Conservation (phyloP, 2,888 invertebrate genomes). For the Dioctria rufipes region DNA sequence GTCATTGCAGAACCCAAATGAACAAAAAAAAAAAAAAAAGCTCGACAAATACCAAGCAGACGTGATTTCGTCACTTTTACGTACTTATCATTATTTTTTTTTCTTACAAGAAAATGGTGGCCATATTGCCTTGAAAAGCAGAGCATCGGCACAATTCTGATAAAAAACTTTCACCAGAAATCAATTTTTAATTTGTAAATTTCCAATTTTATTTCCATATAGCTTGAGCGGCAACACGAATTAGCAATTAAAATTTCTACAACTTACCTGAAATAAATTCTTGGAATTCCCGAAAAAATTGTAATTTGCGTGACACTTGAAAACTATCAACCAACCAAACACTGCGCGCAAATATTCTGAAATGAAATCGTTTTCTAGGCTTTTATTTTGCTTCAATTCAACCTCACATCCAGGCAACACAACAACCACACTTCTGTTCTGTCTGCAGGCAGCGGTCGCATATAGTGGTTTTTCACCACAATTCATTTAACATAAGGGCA, state of each 20-base stretch:
- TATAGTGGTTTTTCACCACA: slow-evolving; percentile 29
- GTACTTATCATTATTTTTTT: neutral
- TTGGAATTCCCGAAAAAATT: slow-evolving; percentile 31
- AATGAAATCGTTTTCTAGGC: slow-evolving; percentile 53
- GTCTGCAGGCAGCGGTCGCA: neutral
- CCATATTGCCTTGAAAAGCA: slow-evolving; percentile 56
- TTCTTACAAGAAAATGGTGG: slow-evolving; percentile 31
- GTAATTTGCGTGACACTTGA: slow-evolving; percentile 40
- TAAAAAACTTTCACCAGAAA: slow-evolving; percentile 56
- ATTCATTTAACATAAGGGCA: neutral
- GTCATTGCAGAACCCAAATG: no score
- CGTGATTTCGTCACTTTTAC: slow-evolving; percentile 8
- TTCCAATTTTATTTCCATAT: neutral
- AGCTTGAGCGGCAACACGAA: neutral
- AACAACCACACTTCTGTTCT: no score
- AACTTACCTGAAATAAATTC: slow-evolving; percentile 49
- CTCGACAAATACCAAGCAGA: no score
- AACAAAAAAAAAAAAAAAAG: no score
- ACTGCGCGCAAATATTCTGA: slow-evolving; percentile 58
- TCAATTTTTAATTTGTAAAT: slow-evolving; percentile 15
- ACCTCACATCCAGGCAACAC: neutral
- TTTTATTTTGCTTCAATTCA: slow-evolving; percentile 46
- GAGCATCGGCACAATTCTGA: slow-evolving; percentile 43
- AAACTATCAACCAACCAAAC: slow-evolving; percentile 52
- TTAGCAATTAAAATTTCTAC: neutral